phyloP scores from a whole-genome alignment of 2,888 invertebrate genomes.

The Andrena fulva region DNA sequence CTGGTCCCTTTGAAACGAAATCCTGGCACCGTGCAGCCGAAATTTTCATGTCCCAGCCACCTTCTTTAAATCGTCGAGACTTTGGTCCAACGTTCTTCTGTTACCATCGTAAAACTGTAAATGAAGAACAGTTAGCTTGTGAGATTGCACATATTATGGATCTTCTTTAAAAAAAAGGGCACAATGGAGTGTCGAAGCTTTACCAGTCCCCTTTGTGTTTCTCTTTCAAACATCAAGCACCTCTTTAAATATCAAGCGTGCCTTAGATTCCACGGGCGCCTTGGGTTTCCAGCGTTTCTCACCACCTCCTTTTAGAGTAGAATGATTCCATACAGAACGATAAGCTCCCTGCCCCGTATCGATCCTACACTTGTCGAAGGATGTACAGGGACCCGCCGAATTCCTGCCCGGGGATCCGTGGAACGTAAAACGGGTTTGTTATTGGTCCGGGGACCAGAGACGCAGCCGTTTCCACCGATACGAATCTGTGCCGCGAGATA shows the following conservation, averaged over 20 bases:
- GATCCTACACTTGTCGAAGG: slow-evolving; percentile 16
- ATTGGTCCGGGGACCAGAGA: slow-evolving; percentile 43
- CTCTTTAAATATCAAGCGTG: not conserved
- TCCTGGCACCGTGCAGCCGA: not conserved
- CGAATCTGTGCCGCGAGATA: slow-evolving; percentile 65
- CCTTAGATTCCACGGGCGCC: not conserved
- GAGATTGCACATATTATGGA: no score
- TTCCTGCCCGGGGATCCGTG: slow-evolving; percentile 2
- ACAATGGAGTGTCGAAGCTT: no score
- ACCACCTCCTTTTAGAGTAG: not conserved
- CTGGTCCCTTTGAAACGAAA: slow-evolving; percentile 48
- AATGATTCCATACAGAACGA: not conserved
- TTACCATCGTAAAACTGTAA: no score
- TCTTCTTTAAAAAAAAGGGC: no score
- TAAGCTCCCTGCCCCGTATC: slow-evolving; percentile 2
- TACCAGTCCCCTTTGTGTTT: no score
- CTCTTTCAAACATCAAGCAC: not conserved
- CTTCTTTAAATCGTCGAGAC: not conserved
- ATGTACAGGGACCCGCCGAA: slow-evolving; percentile 1
- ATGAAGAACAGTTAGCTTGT: no score
- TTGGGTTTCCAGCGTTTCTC: not conserved
- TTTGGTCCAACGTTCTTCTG: no score
- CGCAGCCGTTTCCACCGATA: slow-evolving; percentile 49
- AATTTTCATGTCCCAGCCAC: not conserved
- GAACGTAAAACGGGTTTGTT: slow-evolving; percentile 59